A percentile compares a stretch with the other conserved stretches of the same genome.
These are phyloP conservation scores for Ctenoplectra terminalis DNA, from an alignment of 1,140 invertebrate species.

Conservation along the genomic window DNA sequence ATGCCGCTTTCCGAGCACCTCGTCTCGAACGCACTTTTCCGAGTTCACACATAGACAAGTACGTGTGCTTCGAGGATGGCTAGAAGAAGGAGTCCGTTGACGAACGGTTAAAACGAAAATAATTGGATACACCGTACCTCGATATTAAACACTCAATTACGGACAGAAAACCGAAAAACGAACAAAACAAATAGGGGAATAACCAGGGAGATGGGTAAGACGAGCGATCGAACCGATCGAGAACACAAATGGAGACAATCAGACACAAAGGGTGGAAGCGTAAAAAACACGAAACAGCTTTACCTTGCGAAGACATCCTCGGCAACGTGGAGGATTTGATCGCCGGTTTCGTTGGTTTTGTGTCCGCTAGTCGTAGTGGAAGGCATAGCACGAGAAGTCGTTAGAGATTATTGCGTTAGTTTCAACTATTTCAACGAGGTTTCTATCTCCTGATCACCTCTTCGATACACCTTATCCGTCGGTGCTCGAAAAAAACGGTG, in stretches of 20 bases:
- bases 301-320: conserved; percentile 96
- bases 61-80: background rate
- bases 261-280: conserved; percentile 41
- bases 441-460: background rate
- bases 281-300: conserved; percentile 73
- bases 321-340: conserved; percentile 97
- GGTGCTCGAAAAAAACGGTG: background rate
- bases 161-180: conserved; percentile 31
- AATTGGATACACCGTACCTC: background rate
- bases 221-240: background rate
- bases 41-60: background rate
- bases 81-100: background rate
- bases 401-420: conserved; percentile 75
- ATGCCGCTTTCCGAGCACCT: background rate
- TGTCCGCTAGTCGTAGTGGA: conserved; percentile 88
- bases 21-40: background rate
- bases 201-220: background rate
- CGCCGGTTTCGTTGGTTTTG: conserved; percentile 96
- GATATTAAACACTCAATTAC: background rate
- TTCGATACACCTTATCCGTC: background rate
- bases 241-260: conserved; percentile 7
- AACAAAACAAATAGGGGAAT: conserved; percentile 25
- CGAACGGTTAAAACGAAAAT: background rate
- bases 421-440: conserved; percentile 25
- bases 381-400: conserved; percentile 81